A percentile compares a stretch with the other conserved stretches of the same genome.
Conservation (phyloP, 2,888 invertebrate species). For the Siphlonurus alternatus region DNA sequence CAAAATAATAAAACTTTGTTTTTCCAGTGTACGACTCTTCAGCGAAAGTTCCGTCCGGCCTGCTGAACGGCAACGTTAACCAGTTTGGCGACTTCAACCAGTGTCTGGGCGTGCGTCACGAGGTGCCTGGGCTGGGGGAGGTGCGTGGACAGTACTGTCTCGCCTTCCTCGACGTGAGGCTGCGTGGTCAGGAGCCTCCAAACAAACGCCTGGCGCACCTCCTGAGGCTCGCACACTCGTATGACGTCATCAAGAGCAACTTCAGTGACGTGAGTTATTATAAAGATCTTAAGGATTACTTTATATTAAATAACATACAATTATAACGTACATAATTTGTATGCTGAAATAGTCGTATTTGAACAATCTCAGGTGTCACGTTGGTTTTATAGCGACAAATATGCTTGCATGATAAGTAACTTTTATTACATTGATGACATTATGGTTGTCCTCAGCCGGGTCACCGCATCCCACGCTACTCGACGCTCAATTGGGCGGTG, state of each 20-base stretch:
- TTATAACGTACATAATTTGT: background rate
- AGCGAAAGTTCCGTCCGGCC: conserved; percentile 48
- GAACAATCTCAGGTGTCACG: too few species aligned
- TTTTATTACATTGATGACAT: too few species aligned
- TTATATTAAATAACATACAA: background rate
- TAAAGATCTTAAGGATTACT: background rate
- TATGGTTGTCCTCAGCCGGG: conserved; percentile 29
- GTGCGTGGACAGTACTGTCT: conserved; percentile 16
- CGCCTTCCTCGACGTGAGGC: conserved; percentile 11
- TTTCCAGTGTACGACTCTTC: conserved; percentile 50
- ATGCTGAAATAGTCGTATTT: too few species aligned
- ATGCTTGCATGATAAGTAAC: too few species aligned
- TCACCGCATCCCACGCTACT: conserved; percentile 39
- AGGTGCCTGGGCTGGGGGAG: conserved; percentile 9
- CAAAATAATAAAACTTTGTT: background rate
- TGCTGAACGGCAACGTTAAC: conserved; percentile 48
- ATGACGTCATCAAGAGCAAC: conserved; percentile 7
- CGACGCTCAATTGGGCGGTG: conserved; percentile 38
- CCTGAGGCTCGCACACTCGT: conserved; percentile 4
- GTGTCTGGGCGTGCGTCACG: conserved; percentile 28
- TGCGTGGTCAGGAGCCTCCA: background rate
- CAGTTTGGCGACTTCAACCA: conserved; percentile 55
- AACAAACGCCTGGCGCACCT: conserved; percentile 25
- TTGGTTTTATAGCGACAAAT: too few species aligned
- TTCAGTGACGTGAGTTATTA: conserved; percentile 11